Evolutionary conservation across 2,797 vertebrate genomes (phyloP), one percentile per base, ranked within the genome.

Genomic region (Paedocypris micromegethes): DNA sequence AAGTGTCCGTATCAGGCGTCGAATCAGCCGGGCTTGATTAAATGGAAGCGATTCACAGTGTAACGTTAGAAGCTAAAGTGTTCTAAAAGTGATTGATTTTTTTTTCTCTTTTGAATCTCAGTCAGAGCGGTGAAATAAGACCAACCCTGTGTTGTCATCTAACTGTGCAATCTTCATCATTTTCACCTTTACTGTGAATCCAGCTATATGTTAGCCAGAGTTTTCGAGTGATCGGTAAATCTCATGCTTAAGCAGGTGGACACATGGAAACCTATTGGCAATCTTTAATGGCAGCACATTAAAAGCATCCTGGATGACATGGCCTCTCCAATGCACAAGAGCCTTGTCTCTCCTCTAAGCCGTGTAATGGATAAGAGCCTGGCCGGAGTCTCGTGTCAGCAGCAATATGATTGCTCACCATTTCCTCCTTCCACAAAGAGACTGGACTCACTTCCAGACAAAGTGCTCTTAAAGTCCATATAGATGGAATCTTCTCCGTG

Each of bases 221-320:
- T 61, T 69, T 59, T 68, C 50, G 47, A 59, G 53, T 41, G 48
- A 54, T 39, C 7, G 5, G 43, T 44, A 0, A 45, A 59, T 45
- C 41, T 73, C 49, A 6, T 45, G 37, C 47, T 64, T 52, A 68
- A 75, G 69, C 71, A 75, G 46, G 76, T 74, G 77, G 69, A 79
- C 65, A 52, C 68, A 38, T 58, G 75, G 69, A 72, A 73, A 65
- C 50, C 56, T 68, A 68, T 73, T 66, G 74, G 54, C 50, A 46
- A 54, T 46, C 56, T 61, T 23, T 68, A 74, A 69, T 72, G 69
- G 69, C 57, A 57, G 9, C 43, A 62, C 66, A 62, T 77, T 75
- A 77, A 72, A 68, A 66, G 58, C 69, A 54, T 61, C 58, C 57
- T 42, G 62, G 49, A 64, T 70, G 53, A 64, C 66, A 51, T 44